Base-by-base conservation (phyloP, 2,888 invertebrate species). In the Cerceris ruficornis region DNA sequence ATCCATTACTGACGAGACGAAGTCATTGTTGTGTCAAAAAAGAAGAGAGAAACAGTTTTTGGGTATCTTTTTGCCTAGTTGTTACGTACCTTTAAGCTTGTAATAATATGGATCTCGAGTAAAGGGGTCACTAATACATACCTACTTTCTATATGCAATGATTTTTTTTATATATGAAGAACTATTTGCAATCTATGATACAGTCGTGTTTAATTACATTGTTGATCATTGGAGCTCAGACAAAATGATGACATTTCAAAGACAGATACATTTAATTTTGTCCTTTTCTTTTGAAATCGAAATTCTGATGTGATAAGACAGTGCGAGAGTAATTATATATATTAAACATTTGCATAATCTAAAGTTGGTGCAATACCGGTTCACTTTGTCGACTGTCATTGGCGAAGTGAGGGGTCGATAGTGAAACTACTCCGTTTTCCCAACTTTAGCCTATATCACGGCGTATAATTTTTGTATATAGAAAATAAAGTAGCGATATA, bases 391-490 rank as follows among this genome's bases (percentile, higher is more conserved):
- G 50, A 60, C 28, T 50, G 52, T 42, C 46, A 17, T 28, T 15
- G 28, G 52, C 6, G 14, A 61, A 17, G 58, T 46, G 55, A 14
- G 42, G 46, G 72, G 28, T 13, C 39, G 46, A 61, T 68, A 62
- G 50, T 42, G 28, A 58, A 61, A 77, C 55, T 54, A 57, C 64
- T 43, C 54, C 59, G 62, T 50, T 76, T 43, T 46, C 67, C 57
- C 69, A 73, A 64, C 57, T 75, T 70, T 69, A 64, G 66, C 46
- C 9, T 69, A 58, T 75, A 68, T 9, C 61, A 43, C 46, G 59
- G 15, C 69, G 50, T 49, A 57, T 57, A 64, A 75, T 9, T 76
- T 78, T 82, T 84, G 83, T 84, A 84, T 69, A 78, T 80, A 84
- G 50, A 65, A 68, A 74, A 75, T 75, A 78, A 80, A 52, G 43